These are phyloP conservation scores for Neosalanx taihuensis DNA, from an alignment of 2,797 vertebrate genomes.

Conservation along the genomic window DNA sequence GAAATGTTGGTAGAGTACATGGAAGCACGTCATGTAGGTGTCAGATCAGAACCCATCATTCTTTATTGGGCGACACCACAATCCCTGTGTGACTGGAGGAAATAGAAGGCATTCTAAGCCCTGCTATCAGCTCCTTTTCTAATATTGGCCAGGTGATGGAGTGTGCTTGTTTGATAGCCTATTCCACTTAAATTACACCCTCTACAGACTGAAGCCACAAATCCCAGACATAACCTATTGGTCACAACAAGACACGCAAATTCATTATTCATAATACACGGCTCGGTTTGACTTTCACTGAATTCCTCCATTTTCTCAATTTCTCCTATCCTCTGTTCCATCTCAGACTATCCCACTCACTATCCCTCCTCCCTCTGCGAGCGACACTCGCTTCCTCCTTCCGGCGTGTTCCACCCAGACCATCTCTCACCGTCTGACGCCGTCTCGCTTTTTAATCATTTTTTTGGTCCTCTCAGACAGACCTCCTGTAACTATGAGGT, in stretches of 20 bases:
- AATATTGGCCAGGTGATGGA: conserved; percentile 1
- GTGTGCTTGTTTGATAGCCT: conserved; percentile 15
- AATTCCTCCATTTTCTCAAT: background rate
- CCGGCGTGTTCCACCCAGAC: background rate
- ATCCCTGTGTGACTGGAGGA: background rate
- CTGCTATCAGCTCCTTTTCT: background rate
- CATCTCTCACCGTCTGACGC: background rate
- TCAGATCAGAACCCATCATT: background rate
- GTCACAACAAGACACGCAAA: conserved; percentile 17
- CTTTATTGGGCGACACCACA: background rate
- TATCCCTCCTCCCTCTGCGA: background rate
- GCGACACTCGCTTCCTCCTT: conserved; percentile 4
- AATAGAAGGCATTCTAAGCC: conserved; percentile 4
- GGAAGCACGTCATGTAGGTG: background rate
- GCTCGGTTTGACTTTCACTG: background rate
- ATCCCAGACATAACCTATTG: conserved; percentile 19
- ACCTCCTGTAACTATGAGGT: too few relatives aligned
- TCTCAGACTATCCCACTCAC: background rate
- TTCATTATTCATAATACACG: conserved; percentile 28
- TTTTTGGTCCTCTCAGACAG: too few relatives aligned
- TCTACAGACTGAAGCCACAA: conserved; percentile 7
- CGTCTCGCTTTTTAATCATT: background rate
- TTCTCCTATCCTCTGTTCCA: background rate
- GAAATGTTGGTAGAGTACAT: background rate
- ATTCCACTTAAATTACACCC: conserved; percentile 28